Evolutionary conservation across 1,140 invertebrate species (phyloP), one percentile per base, ranked within the genome.

Genomic region (Pissodes strobi): DNA sequence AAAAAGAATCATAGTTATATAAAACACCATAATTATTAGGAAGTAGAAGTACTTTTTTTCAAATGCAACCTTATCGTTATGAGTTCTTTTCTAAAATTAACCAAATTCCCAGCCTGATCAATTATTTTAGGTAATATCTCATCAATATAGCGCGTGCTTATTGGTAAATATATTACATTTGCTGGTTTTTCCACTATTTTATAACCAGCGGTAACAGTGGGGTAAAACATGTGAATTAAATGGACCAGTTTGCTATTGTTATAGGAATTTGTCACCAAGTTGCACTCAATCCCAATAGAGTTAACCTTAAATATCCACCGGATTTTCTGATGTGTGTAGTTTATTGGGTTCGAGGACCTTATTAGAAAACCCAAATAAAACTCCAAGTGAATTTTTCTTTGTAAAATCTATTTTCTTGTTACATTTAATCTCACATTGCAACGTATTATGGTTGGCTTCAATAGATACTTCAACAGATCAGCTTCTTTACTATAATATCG

Each of bases 31-130:
- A 48, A 37, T 34, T 30, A 22, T 49, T 13, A 25, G 9, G 25
- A 27, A 5, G 25, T 9, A 27, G 9, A 27, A 3, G 25, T 27
- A 27, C 25, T 18, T 22, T 60, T 34, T 53, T 39, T 46, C 34
- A 68, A 52, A 53, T 71, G 69, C 8, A 69, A 25, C 37, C 69
- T 21, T 18, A 66, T 38, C 8, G 58, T 60, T n/a, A 71, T 48
- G 0, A 23, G 30, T 60, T 72, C 67, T 13, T 53, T 58, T 65
- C 67, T 55, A 59, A 68, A 70, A 64, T 45, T 45, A 19, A 45
- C 17, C 19, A 45, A 21, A 4, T 45, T 45, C 19, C 41, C 41
- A 18, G 17, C 41, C 19, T 45, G 41, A 45, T 45, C 41, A 9
- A 9, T 63, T 23, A 71, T 43, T 52, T 48, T 66, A 55, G 69